Evolutionary conservation across 1,140 invertebrate genomes (phyloP).

Genomic region (Brachionus asplanchnoidis): DNA sequence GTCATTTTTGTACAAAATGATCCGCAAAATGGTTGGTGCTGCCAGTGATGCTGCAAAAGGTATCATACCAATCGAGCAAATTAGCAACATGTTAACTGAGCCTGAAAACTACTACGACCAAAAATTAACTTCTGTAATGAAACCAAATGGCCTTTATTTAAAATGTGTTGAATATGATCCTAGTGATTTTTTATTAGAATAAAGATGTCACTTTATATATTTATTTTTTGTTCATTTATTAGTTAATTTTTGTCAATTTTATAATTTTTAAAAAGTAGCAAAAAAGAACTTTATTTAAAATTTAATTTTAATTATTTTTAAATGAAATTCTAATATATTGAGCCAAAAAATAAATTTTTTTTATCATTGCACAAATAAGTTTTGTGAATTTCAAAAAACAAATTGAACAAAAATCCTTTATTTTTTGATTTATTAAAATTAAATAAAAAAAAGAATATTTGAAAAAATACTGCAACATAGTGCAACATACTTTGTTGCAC

Average conservation of each 20-base stretch:
- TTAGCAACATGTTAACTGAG: background rate
- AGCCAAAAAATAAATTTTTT: background rate
- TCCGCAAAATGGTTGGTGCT: conserved; percentile 39
- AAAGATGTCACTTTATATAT: background rate
- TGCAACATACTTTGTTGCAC: no score
- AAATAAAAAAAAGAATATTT: no score
- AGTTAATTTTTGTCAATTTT: background rate
- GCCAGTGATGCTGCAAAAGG: conserved; percentile 21
- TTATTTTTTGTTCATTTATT: background rate
- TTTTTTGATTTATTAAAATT: no score
- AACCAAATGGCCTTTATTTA: conserved; percentile 25
- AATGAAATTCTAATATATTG: background rate
- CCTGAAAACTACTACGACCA: background rate
- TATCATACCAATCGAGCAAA: conserved; percentile 5
- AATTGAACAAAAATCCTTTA: no score
- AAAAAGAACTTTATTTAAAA: background rate
- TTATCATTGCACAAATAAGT: no score
- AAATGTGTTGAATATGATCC: conserved; percentile 28
- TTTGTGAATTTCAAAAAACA: no score
- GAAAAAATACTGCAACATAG: no score
- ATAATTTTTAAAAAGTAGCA: background rate
- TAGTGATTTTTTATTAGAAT: background rate
- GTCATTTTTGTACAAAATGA: conserved; percentile 41
- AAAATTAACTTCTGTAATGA: conserved; percentile 18
- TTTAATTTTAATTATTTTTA: background rate